Evolutionary conservation across 1,140 invertebrate species (phyloP).

Genomic region (Dendrolimus kikuchii): DNA sequence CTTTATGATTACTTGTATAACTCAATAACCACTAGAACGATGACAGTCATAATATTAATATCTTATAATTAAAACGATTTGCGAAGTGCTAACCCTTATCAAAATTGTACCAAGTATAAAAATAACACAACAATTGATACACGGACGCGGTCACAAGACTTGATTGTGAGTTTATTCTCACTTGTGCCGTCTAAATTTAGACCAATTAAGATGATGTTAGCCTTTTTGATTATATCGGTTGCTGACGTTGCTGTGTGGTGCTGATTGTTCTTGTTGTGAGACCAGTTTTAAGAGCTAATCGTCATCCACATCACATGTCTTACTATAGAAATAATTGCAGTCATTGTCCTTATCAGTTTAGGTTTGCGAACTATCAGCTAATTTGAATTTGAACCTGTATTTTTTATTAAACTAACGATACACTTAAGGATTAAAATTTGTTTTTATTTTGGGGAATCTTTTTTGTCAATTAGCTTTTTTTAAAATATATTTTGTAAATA

Average conservation of each 20-base stretch:
- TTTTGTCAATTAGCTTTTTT: too few species aligned
- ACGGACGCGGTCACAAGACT: slow-evolving; percentile 38
- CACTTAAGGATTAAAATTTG: too few species aligned
- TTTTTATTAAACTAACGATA: too few species aligned
- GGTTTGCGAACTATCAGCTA: too few species aligned
- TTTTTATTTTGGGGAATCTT: too few species aligned
- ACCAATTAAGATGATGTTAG: slow-evolving; percentile 37
- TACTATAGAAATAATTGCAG: neutral
- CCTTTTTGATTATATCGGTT: slow-evolving; percentile 39
- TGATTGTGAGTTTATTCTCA: slow-evolving; percentile 46
- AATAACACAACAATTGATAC: slow-evolving; percentile 40
- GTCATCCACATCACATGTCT: slow-evolving; percentile 21
- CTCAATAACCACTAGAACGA: too few species aligned
- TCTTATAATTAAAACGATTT: too few species aligned
- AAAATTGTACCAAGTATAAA: slow-evolving; percentile 27
- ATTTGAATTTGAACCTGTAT: too few species aligned
- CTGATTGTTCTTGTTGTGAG: slow-evolving; percentile 29
- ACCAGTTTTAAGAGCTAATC: slow-evolving; percentile 37
- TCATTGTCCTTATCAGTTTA: too few species aligned
- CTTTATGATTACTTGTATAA: too few species aligned
- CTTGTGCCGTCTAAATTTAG: slow-evolving; percentile 49
- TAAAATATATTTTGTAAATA: too few species aligned
- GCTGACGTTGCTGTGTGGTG: slow-evolving; percentile 24
- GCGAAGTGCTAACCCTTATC: slow-evolving; percentile 1
- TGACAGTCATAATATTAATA: too few species aligned